Percentiles rank a stretch among this genome's conserved stretches.
phyloP scores from a whole-genome alignment of 1,140 invertebrate genomes.

The Listronotus oregonensis region DNA sequence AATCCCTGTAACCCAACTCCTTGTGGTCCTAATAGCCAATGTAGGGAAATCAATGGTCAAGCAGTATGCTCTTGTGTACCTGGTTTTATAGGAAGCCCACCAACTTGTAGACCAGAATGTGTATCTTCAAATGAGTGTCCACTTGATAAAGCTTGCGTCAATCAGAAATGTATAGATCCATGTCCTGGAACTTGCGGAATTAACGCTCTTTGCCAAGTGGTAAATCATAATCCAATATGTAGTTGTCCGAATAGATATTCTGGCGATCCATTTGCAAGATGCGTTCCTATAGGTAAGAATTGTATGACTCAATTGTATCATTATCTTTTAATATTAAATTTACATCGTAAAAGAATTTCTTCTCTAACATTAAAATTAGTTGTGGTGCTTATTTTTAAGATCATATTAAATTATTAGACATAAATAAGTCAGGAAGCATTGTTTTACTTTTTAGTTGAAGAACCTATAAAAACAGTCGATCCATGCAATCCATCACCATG shows the following conservation, averaged over 20 bases:
- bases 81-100: slow-evolving; percentile 67
- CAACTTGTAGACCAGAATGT: slow-evolving; percentile 66
- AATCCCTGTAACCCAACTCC: slow-evolving; percentile 62
- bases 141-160: slow-evolving; percentile 62
- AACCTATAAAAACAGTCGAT: slow-evolving; percentile 28
- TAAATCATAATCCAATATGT: slow-evolving; percentile 71
- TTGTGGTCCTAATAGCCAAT: slow-evolving; percentile 68
- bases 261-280: slow-evolving; percentile 69
- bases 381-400: too few relatives aligned
- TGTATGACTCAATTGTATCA: too few relatives aligned
- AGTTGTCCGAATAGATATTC: slow-evolving; percentile 64
- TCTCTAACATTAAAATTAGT: too few relatives aligned
- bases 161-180: slow-evolving; percentile 67
- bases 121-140: slow-evolving; percentile 64
- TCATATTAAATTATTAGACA: too few relatives aligned
- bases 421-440: not conserved
- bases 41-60: slow-evolving; percentile 64
- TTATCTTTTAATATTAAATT: too few relatives aligned
- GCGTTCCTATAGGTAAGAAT: slow-evolving; percentile 58
- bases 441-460: slow-evolving; percentile 42
- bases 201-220: slow-evolving; percentile 65
- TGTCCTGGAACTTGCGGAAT: slow-evolving; percentile 68
- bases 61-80: slow-evolving; percentile 66
- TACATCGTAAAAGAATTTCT: too few relatives aligned
- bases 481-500: slow-evolving; percentile 61